Evolutionary conservation across 2,113 vertebrate genomes (phyloP), one percentile per base, ranked within the genome.

Genomic region (Damaliscus lunatus): DNA sequence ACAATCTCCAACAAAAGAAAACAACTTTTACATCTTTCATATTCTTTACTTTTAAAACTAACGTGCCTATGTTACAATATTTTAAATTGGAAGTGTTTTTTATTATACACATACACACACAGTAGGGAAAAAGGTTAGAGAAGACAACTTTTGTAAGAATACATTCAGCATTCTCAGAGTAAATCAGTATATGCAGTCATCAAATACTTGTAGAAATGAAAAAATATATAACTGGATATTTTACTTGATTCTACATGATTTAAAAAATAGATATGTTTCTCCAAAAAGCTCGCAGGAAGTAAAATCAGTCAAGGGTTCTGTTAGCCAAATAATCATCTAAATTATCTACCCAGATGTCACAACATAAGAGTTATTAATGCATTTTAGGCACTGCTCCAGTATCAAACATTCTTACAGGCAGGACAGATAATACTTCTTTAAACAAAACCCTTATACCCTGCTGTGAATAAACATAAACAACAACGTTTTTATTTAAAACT

Each of bases 241-340:
- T 94, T 91, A 94, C n/a, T 90, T 77, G 27, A 92, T 36, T 57
- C 62, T 25, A 71, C 21, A 88, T 16, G 40, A 64, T 83, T 92
- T 89, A 55, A 97, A 97, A 93, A 96, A 93, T 93, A 90, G 95
- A 60, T 88, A 95, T 29, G 4, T 93, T 55, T 29, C 33, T n/a
- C 19, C 3, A 90, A 95, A 94, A 90, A 90, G 25, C 7, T 94
- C 33, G 89, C 25, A 64, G 29, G 62, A 88, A 84, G 27, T 74
- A 90, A 96, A 86, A 93, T 36, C 16, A 88, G 53, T 83, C 62
- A 90, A 43, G 48, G 40, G 15, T 81, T 92, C 85, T 91, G 29
- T 94, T 43, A 93, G 60, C 25, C 74, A 96, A 97, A 82, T 81
- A 82, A 97, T 96, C 11, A 92, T 82, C 78, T 96, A 94, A 85